Percentiles rank a stretch among this genome's conserved stretches.
Conservation (phyloP, 2,113 vertebrate genomes). For the Alouatta palliata region DNA sequence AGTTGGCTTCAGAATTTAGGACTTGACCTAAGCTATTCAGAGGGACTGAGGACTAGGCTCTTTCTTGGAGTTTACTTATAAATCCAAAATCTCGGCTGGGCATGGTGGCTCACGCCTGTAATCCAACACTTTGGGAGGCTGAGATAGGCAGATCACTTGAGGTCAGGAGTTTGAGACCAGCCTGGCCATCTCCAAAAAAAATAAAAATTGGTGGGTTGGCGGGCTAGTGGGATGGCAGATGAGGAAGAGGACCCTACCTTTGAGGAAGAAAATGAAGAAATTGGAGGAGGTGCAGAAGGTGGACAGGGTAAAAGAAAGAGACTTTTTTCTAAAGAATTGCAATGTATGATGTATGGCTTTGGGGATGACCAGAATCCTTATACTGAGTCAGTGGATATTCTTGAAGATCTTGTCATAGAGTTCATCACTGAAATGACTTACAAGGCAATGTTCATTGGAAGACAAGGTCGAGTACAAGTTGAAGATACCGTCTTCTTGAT, state of each 20-base stretch:
- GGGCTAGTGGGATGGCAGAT: slow-evolving; percentile 76
- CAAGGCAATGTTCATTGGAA: slow-evolving; percentile 98
- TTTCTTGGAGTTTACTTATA: background rate
- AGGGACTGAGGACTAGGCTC: background rate
- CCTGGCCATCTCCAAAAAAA: too few species aligned
- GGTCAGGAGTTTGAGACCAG: too few species aligned
- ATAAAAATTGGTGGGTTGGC: too few species aligned
- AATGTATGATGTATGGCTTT: slow-evolving; percentile 99
- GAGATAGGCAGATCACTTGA: too few species aligned
- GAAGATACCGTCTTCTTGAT: slow-evolving; percentile 99
- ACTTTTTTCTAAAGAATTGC: slow-evolving; percentile 96
- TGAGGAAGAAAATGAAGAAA: slow-evolving; percentile 94
- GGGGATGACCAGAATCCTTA: slow-evolving; percentile 99
- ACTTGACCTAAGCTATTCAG: slow-evolving; percentile 5
- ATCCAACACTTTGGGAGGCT: too few species aligned
- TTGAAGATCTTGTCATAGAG: slow-evolving; percentile 90
- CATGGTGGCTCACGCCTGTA: too few species aligned
- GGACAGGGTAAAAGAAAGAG: slow-evolving; percentile 93
- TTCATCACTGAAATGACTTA: slow-evolving; percentile 99
- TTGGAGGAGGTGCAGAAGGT: slow-evolving; percentile 88
- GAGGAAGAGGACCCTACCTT: slow-evolving; percentile 87
- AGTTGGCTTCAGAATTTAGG: slow-evolving; percentile 40
- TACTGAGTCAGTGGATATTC: slow-evolving; percentile 91
- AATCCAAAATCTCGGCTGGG: background rate
- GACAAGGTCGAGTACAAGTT: slow-evolving; percentile 97